Evolutionary conservation across 2,888 invertebrate species (phyloP).

Genomic region (Drosophila algonquin): DNA sequence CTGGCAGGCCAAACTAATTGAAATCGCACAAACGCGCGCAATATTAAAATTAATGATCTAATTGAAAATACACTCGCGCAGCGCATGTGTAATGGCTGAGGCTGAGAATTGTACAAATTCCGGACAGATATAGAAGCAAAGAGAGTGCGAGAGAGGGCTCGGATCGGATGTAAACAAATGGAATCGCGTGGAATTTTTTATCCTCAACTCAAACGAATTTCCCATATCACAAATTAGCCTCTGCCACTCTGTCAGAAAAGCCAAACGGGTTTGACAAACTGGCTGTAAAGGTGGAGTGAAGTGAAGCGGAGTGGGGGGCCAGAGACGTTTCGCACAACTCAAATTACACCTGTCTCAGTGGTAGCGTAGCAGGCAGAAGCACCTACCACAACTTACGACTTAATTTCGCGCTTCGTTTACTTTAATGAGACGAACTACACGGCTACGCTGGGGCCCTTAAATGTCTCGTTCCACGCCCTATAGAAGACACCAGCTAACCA

Average conservation of each 20-base stretch:
- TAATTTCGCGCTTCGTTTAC: slow-evolving; percentile 70
- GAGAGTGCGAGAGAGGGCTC: slow-evolving; percentile 2
- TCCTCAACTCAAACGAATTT: neutral
- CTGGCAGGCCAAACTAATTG: slow-evolving; percentile 48
- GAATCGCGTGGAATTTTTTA: slow-evolving; percentile 8
- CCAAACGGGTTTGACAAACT: slow-evolving; percentile 25
- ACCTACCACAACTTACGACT: slow-evolving; percentile 46
- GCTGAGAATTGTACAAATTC: slow-evolving; percentile 41
- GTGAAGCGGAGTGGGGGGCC: neutral
- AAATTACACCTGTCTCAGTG: slow-evolving; percentile 38
- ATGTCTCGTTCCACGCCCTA: slow-evolving; percentile 64
- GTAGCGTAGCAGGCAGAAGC: slow-evolving; percentile 12
- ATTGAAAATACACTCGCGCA: slow-evolving; percentile 58
- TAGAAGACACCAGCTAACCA: slow-evolving; percentile 35
- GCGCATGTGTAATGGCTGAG: slow-evolving; percentile 24
- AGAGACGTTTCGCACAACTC: neutral
- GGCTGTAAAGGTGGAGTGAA: neutral
- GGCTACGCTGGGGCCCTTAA: neutral
- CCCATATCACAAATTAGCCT: neutral
- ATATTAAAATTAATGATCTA: slow-evolving; percentile 72
- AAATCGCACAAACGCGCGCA: slow-evolving; percentile 59
- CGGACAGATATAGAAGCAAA: slow-evolving; percentile 21
- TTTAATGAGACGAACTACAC: slow-evolving; percentile 48
- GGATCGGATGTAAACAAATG: slow-evolving; percentile 37
- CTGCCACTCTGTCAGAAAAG: slow-evolving; percentile 6